Percentiles rank a stretch among this genome's conserved stretches.
Evolutionary conservation across 2,888 invertebrate species (phyloP).

Genomic region (Lycia hirtaria): DNA sequence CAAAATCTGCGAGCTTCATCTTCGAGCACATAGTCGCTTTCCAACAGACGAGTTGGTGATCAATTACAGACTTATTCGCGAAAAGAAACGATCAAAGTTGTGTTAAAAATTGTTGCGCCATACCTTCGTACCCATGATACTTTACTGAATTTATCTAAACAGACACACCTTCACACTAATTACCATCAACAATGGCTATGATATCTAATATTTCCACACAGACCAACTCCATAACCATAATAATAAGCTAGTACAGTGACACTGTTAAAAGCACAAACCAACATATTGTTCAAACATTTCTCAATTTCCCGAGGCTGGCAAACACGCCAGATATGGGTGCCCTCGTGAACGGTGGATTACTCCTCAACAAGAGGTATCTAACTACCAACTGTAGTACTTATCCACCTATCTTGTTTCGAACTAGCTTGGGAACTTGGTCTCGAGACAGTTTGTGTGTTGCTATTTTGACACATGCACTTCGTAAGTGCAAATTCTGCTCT

Average conservation of each 20-base stretch:
- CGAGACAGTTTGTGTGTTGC: background rate
- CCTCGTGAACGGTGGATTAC: slow-evolving; percentile 42
- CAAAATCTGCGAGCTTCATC: too few species aligned
- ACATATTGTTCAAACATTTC: slow-evolving; percentile 61
- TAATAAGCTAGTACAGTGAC: slow-evolving; percentile 7
- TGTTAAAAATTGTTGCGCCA: too few species aligned
- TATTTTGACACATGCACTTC: slow-evolving; percentile 1
- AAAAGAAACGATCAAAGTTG: too few species aligned
- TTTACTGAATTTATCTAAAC: too few species aligned
- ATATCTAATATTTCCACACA: slow-evolving; percentile 5
- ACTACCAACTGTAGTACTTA: too few species aligned
- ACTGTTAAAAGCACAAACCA: slow-evolving; percentile 43
- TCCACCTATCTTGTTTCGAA: slow-evolving; percentile 7
- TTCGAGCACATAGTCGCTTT: too few species aligned
- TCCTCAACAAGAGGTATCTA: slow-evolving; percentile 8
- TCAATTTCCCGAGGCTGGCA: slow-evolving; percentile 48
- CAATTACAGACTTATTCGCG: too few species aligned
- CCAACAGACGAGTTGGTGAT: too few species aligned
- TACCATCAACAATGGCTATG: background rate
- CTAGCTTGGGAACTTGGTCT: slow-evolving; percentile 6
- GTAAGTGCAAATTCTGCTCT: background rate
- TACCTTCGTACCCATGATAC: too few species aligned
- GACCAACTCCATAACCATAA: background rate
- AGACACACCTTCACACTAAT: background rate
- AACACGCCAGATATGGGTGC: slow-evolving; percentile 46